Conservation (phyloP, 23 tunicate species). For the Oikopleura vanhoeffeni region DNA sequence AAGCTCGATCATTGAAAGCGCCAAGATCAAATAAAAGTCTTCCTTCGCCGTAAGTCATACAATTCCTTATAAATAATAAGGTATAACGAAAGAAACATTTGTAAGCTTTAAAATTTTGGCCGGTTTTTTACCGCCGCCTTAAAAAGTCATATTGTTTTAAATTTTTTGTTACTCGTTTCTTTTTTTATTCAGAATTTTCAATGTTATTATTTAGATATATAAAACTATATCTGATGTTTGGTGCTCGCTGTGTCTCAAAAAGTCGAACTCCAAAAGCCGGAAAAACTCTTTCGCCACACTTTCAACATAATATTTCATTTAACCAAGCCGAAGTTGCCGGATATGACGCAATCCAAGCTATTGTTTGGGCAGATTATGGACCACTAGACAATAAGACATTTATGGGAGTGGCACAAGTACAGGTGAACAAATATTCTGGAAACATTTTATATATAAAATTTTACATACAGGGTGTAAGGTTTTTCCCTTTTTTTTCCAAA, state of each 20-base stretch:
- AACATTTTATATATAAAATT: no score
- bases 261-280: slow-evolving; percentile 45
- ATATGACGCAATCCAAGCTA: slow-evolving; percentile 24
- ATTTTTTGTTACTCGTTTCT: no score
- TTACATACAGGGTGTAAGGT: no score
- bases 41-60: slow-evolving; percentile 28
- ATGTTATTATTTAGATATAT: no score
- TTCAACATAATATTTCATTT: slow-evolving; percentile 36
- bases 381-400: slow-evolving; percentile 61
- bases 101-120: no score
- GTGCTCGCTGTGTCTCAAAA: slow-evolving; percentile 33
- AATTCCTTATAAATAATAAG: no score
- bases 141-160: no score
- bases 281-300: slow-evolving; percentile 34
- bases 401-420: slow-evolving; percentile 58
- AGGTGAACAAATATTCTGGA: no score
- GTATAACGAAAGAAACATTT: no score
- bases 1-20: background rate
- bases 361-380: slow-evolving; percentile 68
- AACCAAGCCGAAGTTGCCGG: slow-evolving; percentile 31
- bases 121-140: no score
- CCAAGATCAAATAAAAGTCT: slow-evolving; percentile 3
- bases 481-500: no score
- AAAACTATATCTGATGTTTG: slow-evolving; percentile 69
- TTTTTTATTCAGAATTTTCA: no score